Base-by-base conservation (phyloP, 2,888 invertebrate species). In the Lampropteryx suffumata region DNA sequence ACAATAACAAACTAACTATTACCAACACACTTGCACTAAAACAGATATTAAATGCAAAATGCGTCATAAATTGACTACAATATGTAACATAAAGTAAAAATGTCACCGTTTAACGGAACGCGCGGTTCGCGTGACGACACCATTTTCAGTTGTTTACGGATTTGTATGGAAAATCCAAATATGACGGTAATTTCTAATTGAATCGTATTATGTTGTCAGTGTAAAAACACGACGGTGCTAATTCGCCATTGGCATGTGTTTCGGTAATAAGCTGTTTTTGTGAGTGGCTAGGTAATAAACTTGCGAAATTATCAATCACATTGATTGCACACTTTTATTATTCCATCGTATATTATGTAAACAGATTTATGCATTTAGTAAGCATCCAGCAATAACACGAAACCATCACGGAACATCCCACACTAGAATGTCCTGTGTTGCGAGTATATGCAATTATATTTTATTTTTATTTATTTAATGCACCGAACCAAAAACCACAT, bases 171-270 rank as follows among this genome's bases (percentile, higher is more conserved):
- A 53, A 48, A 46, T 51, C 30, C 48, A 40, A 53, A 48, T 48
- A 48, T 44, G 48, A 40, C 33, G 36, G 41, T 24, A 46, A 50
- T 55, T 55, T 46, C 50, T 50, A 55, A 55, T 50, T 50, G 43
- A 55, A 50, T 50, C 46, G 34, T 46, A 45, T 50, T 48, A 53
- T 40, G 53, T 26, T 55, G 55, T 50, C 55, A 46, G 35, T 48
- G 34, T 46, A 24, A 43, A 48, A 42, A 46, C 39, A 33, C 43
- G 42, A 47, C 29, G 36, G 50, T 49, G n/a, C n/a, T n/a, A 30
- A 48, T 44, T 48, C 62, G 73, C 73, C 72, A 70, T 71, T 73
- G 72, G 55, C 58, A 55, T 51, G 61, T 62, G 53, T 52, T 52
- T 50, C 55, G 47, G 44, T 46, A 50, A 43, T 55, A 35, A 50